Percentiles rank a stretch among this genome's conserved stretches.
phyloP scores from a whole-genome alignment of 2,888 invertebrate species.

The Esperia sulphurella region DNA sequence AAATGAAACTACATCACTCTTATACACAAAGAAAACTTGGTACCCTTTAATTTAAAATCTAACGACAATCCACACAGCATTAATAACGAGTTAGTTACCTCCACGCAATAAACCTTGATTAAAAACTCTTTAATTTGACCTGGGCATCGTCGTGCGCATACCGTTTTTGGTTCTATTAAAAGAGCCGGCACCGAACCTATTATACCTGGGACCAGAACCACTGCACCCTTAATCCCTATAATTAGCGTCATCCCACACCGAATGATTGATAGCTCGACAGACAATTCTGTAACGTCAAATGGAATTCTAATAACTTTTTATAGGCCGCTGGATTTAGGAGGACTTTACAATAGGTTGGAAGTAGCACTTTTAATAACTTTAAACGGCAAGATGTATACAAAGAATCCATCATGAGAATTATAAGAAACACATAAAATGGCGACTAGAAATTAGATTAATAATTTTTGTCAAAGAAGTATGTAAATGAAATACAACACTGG shows the following conservation, averaged over 20 bases:
- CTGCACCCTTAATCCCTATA: slow-evolving; percentile 69
- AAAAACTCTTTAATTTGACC: slow-evolving; percentile 49
- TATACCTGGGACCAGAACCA: slow-evolving; percentile 47
- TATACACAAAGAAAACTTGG: background rate
- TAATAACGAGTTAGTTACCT: slow-evolving; percentile 1
- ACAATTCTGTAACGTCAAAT: slow-evolving; percentile 49
- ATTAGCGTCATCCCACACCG: slow-evolving; percentile 68
- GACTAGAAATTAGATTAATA: too few species aligned
- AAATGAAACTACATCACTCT: too few species aligned
- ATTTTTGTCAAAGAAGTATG: too few species aligned
- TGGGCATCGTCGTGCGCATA: slow-evolving; percentile 29
- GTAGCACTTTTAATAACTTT: background rate
- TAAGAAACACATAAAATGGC: too few species aligned
- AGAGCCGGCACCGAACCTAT: slow-evolving; percentile 44
- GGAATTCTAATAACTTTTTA: slow-evolving; percentile 68
- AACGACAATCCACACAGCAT: background rate
- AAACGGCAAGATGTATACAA: too few species aligned
- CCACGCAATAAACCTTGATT: slow-evolving; percentile 27
- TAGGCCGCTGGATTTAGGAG: slow-evolving; percentile 13
- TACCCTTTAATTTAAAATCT: background rate
- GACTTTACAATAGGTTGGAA: background rate
- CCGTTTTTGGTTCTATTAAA: slow-evolving; percentile 46
- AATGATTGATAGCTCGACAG: slow-evolving; percentile 66
- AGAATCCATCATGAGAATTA: too few species aligned
- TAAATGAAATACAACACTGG: too few species aligned